phyloP scores from a whole-genome alignment of 2,888 invertebrate species.

The Cheilosia vernalis region DNA sequence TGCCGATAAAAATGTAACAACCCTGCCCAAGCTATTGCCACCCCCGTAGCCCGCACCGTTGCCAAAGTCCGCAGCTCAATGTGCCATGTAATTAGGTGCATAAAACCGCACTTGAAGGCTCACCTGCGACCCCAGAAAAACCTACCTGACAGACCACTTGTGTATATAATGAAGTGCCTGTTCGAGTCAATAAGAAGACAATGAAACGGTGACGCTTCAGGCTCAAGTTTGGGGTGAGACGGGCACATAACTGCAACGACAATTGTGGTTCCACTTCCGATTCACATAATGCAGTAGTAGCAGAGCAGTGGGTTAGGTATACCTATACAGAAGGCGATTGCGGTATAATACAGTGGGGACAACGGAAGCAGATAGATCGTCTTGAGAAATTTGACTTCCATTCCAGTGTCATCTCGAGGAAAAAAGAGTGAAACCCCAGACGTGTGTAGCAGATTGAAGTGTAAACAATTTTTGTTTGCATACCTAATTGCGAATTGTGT shows the following conservation, averaged over 20 bases:
- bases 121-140: conserved; percentile 35
- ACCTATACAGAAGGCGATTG: background rate
- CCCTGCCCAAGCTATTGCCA: background rate
- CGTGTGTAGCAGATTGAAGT: conserved; percentile 33
- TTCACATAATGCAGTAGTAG: conserved; percentile 40
- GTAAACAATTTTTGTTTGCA: conserved; percentile 60
- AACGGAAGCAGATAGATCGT: conserved; percentile 31
- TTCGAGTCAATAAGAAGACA: conserved; percentile 47
- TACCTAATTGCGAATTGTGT: conserved; percentile 44
- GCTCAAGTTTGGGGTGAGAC: conserved; percentile 36
- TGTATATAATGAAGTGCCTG: conserved; percentile 38
- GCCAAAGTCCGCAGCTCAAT: conserved; percentile 23
- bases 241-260: conserved; percentile 8
- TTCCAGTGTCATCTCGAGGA: background rate
- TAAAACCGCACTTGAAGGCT: conserved; percentile 53
- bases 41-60: background rate
- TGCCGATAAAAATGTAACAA: conserved; percentile 40
- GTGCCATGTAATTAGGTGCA: conserved; percentile 51
- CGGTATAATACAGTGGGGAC: background rate
- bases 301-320: conserved; percentile 12
- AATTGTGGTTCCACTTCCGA: conserved; percentile 53
- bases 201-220: conserved; percentile 46
- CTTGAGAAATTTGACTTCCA: background rate
- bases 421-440: conserved; percentile 46
- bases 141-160: conserved; percentile 34